Base-by-base conservation (phyloP, 2,797 vertebrate species). In the Cyclopterus lumpus region DNA sequence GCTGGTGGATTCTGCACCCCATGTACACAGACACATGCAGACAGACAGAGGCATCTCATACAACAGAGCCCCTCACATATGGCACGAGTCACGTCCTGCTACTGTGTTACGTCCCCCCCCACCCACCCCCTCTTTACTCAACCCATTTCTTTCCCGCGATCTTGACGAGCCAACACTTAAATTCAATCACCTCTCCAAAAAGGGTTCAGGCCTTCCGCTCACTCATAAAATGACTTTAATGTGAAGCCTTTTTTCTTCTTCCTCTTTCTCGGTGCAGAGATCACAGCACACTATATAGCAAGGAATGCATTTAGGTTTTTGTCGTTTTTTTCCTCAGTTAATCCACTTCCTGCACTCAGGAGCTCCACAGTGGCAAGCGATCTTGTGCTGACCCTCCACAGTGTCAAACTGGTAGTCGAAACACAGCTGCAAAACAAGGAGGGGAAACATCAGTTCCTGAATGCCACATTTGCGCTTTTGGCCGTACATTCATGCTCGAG, bases 271-370 rank as follows among this genome's bases (percentile, higher is more conserved):
- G 89, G 93, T 89, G 90, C 82, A 93, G 95, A 95, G 80, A 92
- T 91, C 80, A 85, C 92, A 93, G 90, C 85, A 82, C 81, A 61
- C 61, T 73, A 89, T 73, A 89, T 87, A 92, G 93, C 93, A 90
- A 94, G 96, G 96, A 95, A 94, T 94, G 95, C 92, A 64, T 91
- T 95, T 84, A 81, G 83, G 78, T 83, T 82, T 75, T 85, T 24
- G 54, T 75, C 5, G 12, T 59, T 38, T 67, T 58, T 51, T 77
- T 76, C 59, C 60, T 94, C 93, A 99, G 95, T 99, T 99, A 93
- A 99, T 97, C 98, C 98, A 99, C 93, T 99, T 99, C 79, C 97
- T 96, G 96, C 98, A 99, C 95, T 98, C 98, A 22, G 97, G 95
- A 70, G 97, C 96, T 80, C 96, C 96, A 79, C 98, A 99, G 95